Evolutionary conservation across 2,113 vertebrate genomes (phyloP).

Genomic region (Empidonax alnorum): DNA sequence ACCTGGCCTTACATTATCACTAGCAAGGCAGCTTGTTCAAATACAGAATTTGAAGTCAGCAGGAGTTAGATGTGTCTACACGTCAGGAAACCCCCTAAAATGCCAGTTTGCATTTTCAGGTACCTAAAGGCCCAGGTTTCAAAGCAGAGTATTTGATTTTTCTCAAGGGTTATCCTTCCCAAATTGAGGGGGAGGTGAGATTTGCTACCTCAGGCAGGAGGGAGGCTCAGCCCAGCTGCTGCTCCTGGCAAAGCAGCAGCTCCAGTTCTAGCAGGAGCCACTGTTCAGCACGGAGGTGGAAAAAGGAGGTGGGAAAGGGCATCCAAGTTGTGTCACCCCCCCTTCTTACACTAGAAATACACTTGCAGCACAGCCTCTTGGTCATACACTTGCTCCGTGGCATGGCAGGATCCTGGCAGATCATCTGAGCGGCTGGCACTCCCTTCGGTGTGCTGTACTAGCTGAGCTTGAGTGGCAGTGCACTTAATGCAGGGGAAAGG

Average conservation of each 20-base stretch:
- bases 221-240: not conserved
- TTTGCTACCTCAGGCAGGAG: not conserved
- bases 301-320: not conserved
- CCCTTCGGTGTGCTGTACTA: not conserved
- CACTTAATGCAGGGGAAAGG: not conserved
- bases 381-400: not conserved
- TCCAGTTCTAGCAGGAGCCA: not conserved
- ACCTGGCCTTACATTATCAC: not conserved
- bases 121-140: not conserved
- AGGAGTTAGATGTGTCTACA: not conserved
- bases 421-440: not conserved
- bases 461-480: conserved; percentile 19
- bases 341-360: not conserved
- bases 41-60: conserved; percentile 20
- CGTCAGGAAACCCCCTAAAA: conserved; percentile 15
- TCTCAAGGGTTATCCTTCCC: not conserved
- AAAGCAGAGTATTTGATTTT: not conserved
- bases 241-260: not conserved
- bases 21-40: conserved; percentile 2
- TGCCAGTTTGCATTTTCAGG: conserved; percentile 3
- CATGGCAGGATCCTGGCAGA: not conserved
- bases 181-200: not conserved
- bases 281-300: not conserved
- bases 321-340: not conserved
- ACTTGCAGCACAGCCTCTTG: not conserved